phyloP scores from a whole-genome alignment of 2,888 invertebrate species.

The Eucriotettix oculatus region DNA sequence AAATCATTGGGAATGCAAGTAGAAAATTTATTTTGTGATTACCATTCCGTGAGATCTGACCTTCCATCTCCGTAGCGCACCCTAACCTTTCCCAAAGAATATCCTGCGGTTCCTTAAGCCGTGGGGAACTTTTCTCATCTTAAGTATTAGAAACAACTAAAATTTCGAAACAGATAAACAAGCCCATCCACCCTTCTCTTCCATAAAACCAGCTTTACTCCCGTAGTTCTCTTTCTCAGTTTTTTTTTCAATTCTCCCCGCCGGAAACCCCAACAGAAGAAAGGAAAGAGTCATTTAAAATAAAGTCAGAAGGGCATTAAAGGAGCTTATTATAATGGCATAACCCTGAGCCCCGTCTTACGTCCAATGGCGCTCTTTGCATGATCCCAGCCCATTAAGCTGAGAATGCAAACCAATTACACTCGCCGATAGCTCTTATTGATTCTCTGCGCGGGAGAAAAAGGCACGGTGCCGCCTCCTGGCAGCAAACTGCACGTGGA shows the following conservation, averaged over 20 bases:
- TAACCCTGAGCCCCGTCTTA: constrained; percentile 3
- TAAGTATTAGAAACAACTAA: background rate
- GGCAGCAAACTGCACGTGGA: background rate
- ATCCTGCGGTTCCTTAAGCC: no score
- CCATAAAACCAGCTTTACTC: background rate
- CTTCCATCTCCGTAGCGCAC: background rate
- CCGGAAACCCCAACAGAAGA: background rate
- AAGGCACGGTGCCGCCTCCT: background rate
- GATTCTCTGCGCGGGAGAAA: background rate
- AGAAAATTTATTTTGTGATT: constrained; percentile 37
- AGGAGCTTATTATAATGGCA: constrained; percentile 14
- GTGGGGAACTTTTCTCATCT: no score
- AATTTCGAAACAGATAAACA: constrained; percentile 6
- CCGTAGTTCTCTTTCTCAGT: background rate
- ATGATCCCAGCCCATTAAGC: constrained; percentile 5
- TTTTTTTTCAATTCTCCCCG: background rate
- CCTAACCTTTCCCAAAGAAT: no score
- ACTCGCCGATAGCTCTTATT: background rate
- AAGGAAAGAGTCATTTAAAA: constrained; percentile 11
- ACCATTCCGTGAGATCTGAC: constrained; percentile 13
- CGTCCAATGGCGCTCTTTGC: background rate
- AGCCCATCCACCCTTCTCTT: background rate
- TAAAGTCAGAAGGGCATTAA: constrained; percentile 14
- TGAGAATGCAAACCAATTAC: background rate
- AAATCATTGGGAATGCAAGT: constrained; percentile 64